phyloP scores from a whole-genome alignment of 2,888 invertebrate species.

The Ophion obscuratus region DNA sequence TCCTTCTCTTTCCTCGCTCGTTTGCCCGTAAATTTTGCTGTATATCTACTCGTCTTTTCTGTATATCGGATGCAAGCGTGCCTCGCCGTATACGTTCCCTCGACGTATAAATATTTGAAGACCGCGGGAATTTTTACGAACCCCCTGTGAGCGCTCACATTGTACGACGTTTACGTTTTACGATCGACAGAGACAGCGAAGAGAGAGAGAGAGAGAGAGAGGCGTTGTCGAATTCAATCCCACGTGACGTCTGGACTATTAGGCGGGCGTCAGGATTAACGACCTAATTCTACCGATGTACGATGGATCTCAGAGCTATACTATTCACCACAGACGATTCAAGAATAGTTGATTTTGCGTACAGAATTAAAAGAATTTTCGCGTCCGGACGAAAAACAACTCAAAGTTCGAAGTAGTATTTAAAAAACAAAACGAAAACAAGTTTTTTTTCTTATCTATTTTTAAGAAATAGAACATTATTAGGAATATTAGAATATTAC shows the following conservation, averaged over 20 bases:
- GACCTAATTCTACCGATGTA: conserved; percentile 3
- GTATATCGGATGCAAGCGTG: conserved; percentile 14
- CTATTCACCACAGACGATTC: neutral
- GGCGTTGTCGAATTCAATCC: neutral
- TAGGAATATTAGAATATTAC: too few relatives aligned
- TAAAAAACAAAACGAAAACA: neutral
- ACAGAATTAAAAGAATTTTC: neutral
- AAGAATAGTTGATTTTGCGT: too few relatives aligned
- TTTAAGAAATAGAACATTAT: too few relatives aligned
- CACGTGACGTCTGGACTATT: neutral
- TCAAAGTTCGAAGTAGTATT: neutral
- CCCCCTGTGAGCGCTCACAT: conserved; percentile 8
- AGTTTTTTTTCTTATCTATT: neutral
- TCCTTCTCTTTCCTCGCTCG: conserved; percentile 12
- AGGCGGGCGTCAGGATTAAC: neutral
- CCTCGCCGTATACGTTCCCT: neutral
- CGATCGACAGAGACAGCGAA: neutral
- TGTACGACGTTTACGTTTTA: conserved; percentile 35
- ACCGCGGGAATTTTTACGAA: conserved; percentile 48
- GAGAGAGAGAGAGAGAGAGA: neutral
- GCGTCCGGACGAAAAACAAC: too few relatives aligned
- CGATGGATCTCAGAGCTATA: neutral
- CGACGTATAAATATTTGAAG: conserved; percentile 59
- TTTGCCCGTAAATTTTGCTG: neutral
- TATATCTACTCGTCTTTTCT: conserved; percentile 13